Conservation (phyloP, 1,140 invertebrate species). For the Spodoptera litura region DNA sequence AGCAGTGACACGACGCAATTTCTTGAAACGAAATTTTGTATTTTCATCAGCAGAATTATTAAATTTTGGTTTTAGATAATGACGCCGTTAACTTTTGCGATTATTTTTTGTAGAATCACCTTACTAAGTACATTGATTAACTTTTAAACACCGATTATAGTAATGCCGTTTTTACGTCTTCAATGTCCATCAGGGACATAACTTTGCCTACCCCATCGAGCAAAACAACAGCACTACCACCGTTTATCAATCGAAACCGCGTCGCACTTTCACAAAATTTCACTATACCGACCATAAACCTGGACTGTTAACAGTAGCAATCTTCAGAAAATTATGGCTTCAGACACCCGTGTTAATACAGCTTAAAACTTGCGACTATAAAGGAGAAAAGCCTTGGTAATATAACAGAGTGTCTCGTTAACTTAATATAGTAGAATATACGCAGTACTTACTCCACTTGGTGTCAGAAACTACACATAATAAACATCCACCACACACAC, state of each 20-base stretch:
- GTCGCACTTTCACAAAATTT: no score
- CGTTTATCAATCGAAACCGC: background rate
- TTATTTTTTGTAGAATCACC: no score
- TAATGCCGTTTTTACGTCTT: no score
- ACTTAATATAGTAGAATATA: conserved; percentile 19
- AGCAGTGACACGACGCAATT: no score
- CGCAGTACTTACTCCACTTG: conserved; percentile 10
- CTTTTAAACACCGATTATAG: no score
- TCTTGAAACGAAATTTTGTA: no score
- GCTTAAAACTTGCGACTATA: conserved; percentile 12
- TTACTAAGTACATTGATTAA: no score
- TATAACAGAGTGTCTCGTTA: conserved; percentile 25
- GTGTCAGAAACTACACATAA: conserved; percentile 30
- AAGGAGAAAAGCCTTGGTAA: conserved; percentile 2
- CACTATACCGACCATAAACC: background rate
- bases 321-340: background rate
- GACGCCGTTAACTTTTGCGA: no score
- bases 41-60: no score
- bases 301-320: background rate
- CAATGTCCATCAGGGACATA: no score
- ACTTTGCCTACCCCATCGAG: no score
- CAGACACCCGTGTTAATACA: background rate
- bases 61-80: no score
- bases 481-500: conserved; percentile 37
- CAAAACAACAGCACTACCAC: background rate